phyloP scores from a whole-genome alignment of 2,113 vertebrate species.

The Corvus hawaiiensis region DNA sequence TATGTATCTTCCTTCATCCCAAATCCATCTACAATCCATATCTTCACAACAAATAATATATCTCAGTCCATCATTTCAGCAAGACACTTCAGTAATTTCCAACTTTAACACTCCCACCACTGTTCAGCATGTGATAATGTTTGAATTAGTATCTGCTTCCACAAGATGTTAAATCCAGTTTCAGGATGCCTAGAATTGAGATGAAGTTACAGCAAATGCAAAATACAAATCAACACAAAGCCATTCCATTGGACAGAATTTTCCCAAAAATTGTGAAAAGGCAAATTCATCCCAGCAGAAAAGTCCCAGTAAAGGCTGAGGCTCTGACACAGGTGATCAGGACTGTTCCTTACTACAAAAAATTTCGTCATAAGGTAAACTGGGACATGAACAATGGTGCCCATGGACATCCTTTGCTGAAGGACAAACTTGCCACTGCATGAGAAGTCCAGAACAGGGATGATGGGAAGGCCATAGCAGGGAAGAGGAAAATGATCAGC shows the following conservation, averaged over 20 bases:
- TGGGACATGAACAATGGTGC: not conserved
- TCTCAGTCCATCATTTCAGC: not conserved
- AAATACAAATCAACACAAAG: not conserved
- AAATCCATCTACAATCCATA: not conserved
- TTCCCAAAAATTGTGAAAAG: not conserved
- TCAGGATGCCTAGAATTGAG: not conserved
- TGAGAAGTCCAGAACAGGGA: not conserved
- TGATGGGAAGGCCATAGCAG: not conserved
- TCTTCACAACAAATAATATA: not conserved
- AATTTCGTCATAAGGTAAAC: not conserved
- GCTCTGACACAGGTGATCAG: not conserved
- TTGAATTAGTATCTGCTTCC: constrained; percentile 4
- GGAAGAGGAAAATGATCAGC: not conserved
- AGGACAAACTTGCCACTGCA: not conserved
- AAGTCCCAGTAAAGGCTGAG: not conserved
- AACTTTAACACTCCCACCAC: not conserved
- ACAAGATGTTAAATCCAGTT: not conserved
- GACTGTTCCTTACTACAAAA: not conserved
- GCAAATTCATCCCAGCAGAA: not conserved
- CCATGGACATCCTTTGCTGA: not conserved
- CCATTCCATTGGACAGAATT: not conserved
- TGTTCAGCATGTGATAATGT: not conserved
- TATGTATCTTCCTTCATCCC: not conserved
- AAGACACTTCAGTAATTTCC: not conserved
- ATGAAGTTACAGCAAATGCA: not conserved